Conservation (phyloP, 2,113 vertebrate genomes). For the Cryptomyrus ogoouensis region DNA sequence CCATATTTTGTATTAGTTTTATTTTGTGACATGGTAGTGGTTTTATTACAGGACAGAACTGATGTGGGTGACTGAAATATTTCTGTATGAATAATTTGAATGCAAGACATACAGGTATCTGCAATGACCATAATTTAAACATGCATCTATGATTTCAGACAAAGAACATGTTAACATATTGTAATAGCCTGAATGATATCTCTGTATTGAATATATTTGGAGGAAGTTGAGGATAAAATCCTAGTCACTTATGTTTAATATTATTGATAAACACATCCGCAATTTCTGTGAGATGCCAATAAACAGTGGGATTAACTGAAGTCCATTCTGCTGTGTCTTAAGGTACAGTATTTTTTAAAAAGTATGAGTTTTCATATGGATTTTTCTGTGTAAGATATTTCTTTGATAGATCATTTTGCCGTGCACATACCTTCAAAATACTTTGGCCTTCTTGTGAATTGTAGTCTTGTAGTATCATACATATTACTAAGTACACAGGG, state of each 20-base stretch:
- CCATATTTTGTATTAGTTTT: not conserved
- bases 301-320: not conserved
- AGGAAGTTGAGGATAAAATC: not conserved
- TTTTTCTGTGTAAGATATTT: not conserved
- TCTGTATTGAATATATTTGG: not conserved
- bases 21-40: not conserved
- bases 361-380: not conserved
- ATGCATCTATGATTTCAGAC: not conserved
- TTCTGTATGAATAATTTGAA: not conserved
- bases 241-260: not conserved
- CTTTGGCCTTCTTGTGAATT: not conserved
- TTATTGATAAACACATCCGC: not conserved
- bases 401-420: not conserved
- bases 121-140: not conserved
- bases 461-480: not conserved
- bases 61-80: not conserved
- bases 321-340: not conserved
- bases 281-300: not conserved
- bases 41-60: not conserved
- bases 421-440: not conserved
- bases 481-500: not conserved
- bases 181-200: not conserved
- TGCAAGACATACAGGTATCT: not conserved
- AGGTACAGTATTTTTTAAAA: not conserved
- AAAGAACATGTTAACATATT: not conserved